Percentiles rank a stretch among this genome's conserved stretches.
phyloP scores from a whole-genome alignment of 2,888 invertebrate species.

The Drosophila austrosaltans region DNA sequence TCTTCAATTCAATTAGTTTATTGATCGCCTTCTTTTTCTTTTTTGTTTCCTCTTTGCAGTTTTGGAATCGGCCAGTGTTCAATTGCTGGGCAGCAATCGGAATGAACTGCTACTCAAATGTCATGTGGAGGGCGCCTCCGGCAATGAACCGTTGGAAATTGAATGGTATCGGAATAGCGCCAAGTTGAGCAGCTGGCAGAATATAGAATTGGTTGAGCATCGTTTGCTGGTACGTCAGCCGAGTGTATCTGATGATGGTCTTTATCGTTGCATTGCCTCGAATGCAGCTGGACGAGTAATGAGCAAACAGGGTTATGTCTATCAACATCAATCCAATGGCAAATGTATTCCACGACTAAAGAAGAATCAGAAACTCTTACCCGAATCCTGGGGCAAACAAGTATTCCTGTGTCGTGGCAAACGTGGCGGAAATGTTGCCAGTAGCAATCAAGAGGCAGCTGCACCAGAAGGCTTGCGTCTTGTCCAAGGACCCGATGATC shows the following conservation, averaged over 20 bases:
- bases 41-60: slow-evolving; percentile 56
- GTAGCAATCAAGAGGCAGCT: slow-evolving; percentile 50
- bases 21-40: slow-evolving; percentile 18
- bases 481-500: slow-evolving; percentile 76
- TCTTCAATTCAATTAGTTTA: slow-evolving; percentile 50
- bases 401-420: slow-evolving; percentile 82
- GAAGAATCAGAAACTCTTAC: slow-evolving; percentile 73
- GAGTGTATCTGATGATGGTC: slow-evolving; percentile 86
- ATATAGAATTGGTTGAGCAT: slow-evolving; percentile 85
- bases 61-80: slow-evolving; percentile 80
- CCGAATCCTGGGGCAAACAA: slow-evolving; percentile 70
- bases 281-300: slow-evolving; percentile 87
- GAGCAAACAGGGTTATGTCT: slow-evolving; percentile 80
- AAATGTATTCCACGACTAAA: slow-evolving; percentile 80
- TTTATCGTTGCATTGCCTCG: slow-evolving; percentile 89
- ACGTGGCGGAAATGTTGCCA: slow-evolving; percentile 72
- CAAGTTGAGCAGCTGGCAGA: slow-evolving; percentile 85
- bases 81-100: slow-evolving; percentile 76
- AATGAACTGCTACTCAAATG: slow-evolving; percentile 82
- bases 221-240: slow-evolving; percentile 80
- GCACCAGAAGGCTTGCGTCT: slow-evolving; percentile 63
- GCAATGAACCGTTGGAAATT: slow-evolving; percentile 76
- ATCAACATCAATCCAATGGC: slow-evolving; percentile 21
- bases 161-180: slow-evolving; percentile 86
- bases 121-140: slow-evolving; percentile 81